Evolutionary conservation across 2,797 vertebrate species (phyloP), one percentile per base, ranked within the genome.

Genomic region (Pterois miles): DNA sequence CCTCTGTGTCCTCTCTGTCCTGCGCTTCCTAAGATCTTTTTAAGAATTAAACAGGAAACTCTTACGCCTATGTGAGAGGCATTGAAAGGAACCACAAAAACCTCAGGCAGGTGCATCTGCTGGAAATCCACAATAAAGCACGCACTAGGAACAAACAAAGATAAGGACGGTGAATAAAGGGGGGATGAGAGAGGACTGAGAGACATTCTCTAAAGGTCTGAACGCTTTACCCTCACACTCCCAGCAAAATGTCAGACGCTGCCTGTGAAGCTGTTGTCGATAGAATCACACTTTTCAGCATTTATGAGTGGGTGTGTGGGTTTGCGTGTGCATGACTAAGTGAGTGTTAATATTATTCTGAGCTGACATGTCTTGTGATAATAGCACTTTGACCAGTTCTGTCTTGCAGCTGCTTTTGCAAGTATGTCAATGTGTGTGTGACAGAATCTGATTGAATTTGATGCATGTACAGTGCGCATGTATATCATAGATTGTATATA

Each of bases 191-290:
- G 77, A 81, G 56, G 77, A 88, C 82, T 54, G 80, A 79, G 74
- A 88, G 79, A 85, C 84, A 88, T 85, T 90, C 85, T 89, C 75
- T 72, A 89, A 93, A 93, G 91, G 93, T 94, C 91, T 93, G 83
- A 90, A 80, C 59, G 85, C 89, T 94, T 94, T 90, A 92, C 85
- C 87, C 85, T 81, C 82, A 70, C 62, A 81, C 84, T 80, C 65
- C n/a, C 38, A 52, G 71, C 60, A 3, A 94, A 94, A 94, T 94
- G 90, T 92, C 92, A 93, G 74, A 54, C 22, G 50, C 66, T 72
- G 84, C 82, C 76, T 74, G 82, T 78, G 71, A 92, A 91, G 82
- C 64, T 6, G 8, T n/a, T 59, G 86, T 91, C 57, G 58, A 92
- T 84, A 81, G 54, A 83, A 81, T 86, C 66, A 83, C 75, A 73